Base-by-base conservation (phyloP, 2,888 invertebrate species). In the Athrips mouffetella region DNA sequence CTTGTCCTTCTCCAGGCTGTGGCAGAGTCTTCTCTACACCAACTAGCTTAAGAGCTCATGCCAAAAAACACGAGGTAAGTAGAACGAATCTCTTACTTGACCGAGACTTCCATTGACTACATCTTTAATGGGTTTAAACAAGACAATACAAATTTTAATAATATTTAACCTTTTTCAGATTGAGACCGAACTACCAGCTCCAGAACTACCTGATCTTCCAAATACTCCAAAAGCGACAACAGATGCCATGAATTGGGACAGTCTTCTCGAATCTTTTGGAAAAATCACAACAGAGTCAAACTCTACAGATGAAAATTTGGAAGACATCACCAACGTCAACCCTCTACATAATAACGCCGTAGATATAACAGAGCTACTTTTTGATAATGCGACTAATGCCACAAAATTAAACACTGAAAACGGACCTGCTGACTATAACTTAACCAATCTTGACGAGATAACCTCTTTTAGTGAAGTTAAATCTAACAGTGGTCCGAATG, bases 41-140 rank as follows among this genome's bases (percentile, higher is more conserved):
- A n/a, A 94, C 96, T 64, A 95, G 94, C 70, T 82, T 96, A 2
- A 94, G 94, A 67, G 92, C 94, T 30, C 96, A 97, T 68, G 89
- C 92, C 33, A 92, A 91, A 73, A 94, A 93, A 46, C 96, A 96
- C 65, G 91, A 92, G 70, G 84, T 80, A 21, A n/a, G 3, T 10
- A 5, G 29, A 30, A 13, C 4, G 31, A 33, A 33, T 1, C 1
- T 15, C 15, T 15, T n/a, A n/a, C n/a, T n/a, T n/a, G n/a, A n/a
- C n/a, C n/a, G n/a, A n/a, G n/a, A n/a, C n/a, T n/a, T n/a, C n/a
- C n/a, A n/a, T n/a, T n/a, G n/a, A n/a, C n/a, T n/a, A n/a, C n/a
- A n/a, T n/a, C n/a, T n/a, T n/a, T n/a, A n/a, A n/a, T n/a, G n/a
- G n/a, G n/a, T n/a, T n/a, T n/a, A n/a, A n/a, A n/a, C n/a, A n/a